These are phyloP conservation scores for Pachypanchax playfairii DNA, from an alignment of 2,113 vertebrate species.

Conservation along the genomic window DNA sequence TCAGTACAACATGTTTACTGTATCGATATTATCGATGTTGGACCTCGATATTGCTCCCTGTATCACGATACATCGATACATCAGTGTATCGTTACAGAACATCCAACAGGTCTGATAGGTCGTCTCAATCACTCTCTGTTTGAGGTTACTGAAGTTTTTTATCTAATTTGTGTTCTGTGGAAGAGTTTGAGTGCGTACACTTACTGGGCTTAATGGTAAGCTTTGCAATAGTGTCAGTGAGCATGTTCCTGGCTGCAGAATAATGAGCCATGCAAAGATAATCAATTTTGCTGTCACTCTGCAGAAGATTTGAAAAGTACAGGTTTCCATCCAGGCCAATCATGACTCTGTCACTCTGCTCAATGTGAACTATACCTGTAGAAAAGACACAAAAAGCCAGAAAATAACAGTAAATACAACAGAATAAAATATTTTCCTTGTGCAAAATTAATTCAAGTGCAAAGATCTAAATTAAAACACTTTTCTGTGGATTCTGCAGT, in stretches of 20 bases:
- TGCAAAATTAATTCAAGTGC: too few species aligned
- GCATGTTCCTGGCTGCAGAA: slow-evolving; percentile 80
- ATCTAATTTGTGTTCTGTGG: background rate
- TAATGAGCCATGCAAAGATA: slow-evolving; percentile 90
- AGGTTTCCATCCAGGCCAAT: slow-evolving; percentile 86
- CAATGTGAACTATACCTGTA: slow-evolving; percentile 81
- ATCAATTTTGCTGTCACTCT: slow-evolving; percentile 80
- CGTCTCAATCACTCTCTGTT: too few species aligned
- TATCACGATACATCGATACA: too few species aligned
- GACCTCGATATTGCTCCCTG: too few species aligned
- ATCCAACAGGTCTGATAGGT: too few species aligned
- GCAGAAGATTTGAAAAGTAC: slow-evolving; percentile 85
- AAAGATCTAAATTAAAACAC: too few species aligned
- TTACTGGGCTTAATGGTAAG: slow-evolving; percentile 83
- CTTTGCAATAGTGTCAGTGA: slow-evolving; percentile 81
- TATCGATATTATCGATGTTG: too few species aligned
- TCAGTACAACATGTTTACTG: too few species aligned
- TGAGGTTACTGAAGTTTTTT: too few species aligned
- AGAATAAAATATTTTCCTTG: too few species aligned
- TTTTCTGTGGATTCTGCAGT: too few species aligned
- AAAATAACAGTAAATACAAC: fast-evolving
- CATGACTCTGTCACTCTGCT: slow-evolving; percentile 80
- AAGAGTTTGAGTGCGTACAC: slow-evolving; percentile 37
- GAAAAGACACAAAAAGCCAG: background rate
- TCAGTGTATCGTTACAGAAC: too few species aligned